Base-by-base conservation (phyloP, 2,113 vertebrate genomes). In the Hippocampus guttulatus region DNA sequence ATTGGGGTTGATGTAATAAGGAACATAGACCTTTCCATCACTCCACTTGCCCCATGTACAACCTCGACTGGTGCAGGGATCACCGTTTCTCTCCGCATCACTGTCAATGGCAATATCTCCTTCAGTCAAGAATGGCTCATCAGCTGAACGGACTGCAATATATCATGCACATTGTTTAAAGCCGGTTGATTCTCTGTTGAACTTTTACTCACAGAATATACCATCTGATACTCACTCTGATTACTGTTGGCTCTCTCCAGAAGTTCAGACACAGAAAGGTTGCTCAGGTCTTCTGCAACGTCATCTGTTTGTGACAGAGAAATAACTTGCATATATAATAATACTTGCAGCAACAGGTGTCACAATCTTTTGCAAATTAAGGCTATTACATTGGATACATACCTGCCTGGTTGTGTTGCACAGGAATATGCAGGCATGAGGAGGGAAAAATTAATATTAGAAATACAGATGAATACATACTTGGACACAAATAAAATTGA, bases 11-110 rank as follows among this genome's bases (percentile, higher is more conserved):
- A 90, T 89, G 73, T 68, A 69, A 51, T 83, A 89, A n/a, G 89
- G 89, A 25, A 91, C 23, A 49, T 88, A 89, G 49, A 91, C 87
- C 4, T 75, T 83, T 33, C 87, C 85, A 6, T 91, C 84, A 12
- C 30, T 69, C 1, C 0, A 52, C 21, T 87, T 88, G 7, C 45
- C 38, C 89, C 85, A 89, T 65, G 23, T 74, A 79, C 87, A 91
- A 58, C 78, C 58, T 0, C 43, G 40, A 52, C 76, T 69, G 63
- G 87, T 88, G 76, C 87, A 91, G 11, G 88, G 87, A 47, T 91
- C 88, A 1, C 87, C 87, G 3, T 89, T 89, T 49, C n/a, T 85
- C 77, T 75, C 87, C 0, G 27, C 75, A 65, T 66, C 79, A 3
- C 40, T 78, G 64, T 67, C 57, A 0, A 88, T 70, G 9, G 87